Percentiles rank a stretch among this genome's conserved stretches.
Conservation (phyloP, 1,140 invertebrate species). For the Drosophila nasuta region DNA sequence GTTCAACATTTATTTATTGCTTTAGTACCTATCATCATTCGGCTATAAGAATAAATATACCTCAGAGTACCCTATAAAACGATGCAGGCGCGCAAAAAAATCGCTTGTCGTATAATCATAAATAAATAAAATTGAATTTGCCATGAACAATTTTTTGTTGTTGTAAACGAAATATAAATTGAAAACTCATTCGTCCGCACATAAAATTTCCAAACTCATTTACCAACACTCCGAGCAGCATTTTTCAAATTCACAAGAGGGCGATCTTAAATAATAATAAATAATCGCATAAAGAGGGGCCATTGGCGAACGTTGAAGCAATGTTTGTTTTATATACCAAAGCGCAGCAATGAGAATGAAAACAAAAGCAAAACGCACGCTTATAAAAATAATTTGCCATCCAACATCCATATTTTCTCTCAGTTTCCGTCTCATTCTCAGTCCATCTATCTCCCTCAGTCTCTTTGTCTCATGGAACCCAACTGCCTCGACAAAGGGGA, state of each 20-base stretch:
- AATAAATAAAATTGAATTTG: slow-evolving; percentile 80
- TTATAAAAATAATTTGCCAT: slow-evolving; percentile 58
- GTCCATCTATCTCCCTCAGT: slow-evolving; percentile 22
- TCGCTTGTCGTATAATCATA: slow-evolving; percentile 80
- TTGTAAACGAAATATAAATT: slow-evolving; percentile 70
- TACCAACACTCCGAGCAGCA: slow-evolving; percentile 75
- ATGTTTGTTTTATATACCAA: slow-evolving; percentile 67
- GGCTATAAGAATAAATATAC: slow-evolving; percentile 9
- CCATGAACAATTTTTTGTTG: slow-evolving; percentile 64
- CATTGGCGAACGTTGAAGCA: slow-evolving; percentile 49
- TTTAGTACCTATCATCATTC: neutral
- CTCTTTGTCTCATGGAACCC: slow-evolving; percentile 8
- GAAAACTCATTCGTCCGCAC: slow-evolving; percentile 82
- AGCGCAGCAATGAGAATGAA: slow-evolving; percentile 14
- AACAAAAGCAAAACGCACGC: slow-evolving; percentile 54
- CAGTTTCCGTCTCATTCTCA: neutral
- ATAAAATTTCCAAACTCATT: slow-evolving; percentile 82
- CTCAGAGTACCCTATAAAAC: slow-evolving; percentile 11
- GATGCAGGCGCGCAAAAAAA: slow-evolving; percentile 26
- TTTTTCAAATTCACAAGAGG: slow-evolving; percentile 73
- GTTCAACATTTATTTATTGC: neutral
- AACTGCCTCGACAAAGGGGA: slow-evolving; percentile 39
- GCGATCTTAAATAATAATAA: slow-evolving; percentile 79
- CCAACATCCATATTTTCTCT: slow-evolving; percentile 26
- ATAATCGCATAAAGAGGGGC: slow-evolving; percentile 64